Base-by-base conservation (phyloP, 1,140 invertebrate genomes). In the Drosophila ananassae region DNA sequence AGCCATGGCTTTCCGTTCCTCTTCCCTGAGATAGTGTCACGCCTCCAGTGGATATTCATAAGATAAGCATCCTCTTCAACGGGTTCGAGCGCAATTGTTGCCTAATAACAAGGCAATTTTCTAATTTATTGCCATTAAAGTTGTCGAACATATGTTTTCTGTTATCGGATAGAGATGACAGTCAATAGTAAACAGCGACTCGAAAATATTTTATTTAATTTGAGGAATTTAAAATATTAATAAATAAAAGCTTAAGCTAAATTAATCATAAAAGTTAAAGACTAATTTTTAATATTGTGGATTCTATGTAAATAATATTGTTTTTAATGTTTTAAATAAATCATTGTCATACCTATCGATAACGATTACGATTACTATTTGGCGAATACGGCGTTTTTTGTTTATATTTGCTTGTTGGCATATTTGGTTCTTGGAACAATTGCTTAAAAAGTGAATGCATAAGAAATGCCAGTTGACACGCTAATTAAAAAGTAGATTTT, bases 1-100 rank as follows among this genome's bases (percentile, higher is more conserved):
- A 76, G 95, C 94, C 95, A 95, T 96, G 39, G 58, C 66, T 24
- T 37, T 46, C 51, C 59, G 58, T 59, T 58, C 39, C 50, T 17
- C 39, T 32, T 34, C 57, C 55, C 71, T 44, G 12, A 30, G 7
- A 53, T 64, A 22, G n/a, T 30, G 25, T 57, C 61, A 17, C 24
- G 25, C 50, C 61, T 71, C 62, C 60, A 68, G 47, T 41, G 48
- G n/a, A 22, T 13, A 50, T 34, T 54, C 71, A 61, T 41, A 44
- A 22, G 32, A 50, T 58, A 54, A 62, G 44, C 79, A 78, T 44
- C 63, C 53, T 22, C 21, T 44, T 44, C 3, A 13, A 44, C 41
- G 41, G 17, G 41, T 44, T 44, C 17, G 5, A 9, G 13, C 34
- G 34, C 28, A 60, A 58, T 58, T 10, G n/a, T 53, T 50, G 52